Percentiles rank a stretch among this genome's conserved stretches.
Evolutionary conservation across 1,140 invertebrate genomes (phyloP).

Genomic region (Ruditapes philippinarum): DNA sequence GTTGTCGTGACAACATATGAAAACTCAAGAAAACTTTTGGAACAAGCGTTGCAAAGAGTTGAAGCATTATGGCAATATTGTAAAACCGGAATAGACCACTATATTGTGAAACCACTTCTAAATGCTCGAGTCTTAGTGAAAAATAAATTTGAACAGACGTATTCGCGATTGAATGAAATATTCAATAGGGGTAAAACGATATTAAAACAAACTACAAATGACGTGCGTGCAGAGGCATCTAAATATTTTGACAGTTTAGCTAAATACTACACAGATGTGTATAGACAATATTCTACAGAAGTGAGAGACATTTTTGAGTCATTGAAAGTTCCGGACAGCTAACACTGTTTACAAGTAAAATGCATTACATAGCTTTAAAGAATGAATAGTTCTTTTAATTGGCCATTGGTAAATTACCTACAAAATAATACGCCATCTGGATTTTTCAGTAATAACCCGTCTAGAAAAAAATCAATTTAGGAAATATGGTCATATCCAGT

Average conservation of each 20-base stretch:
- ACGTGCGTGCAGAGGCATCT: constrained; percentile 20
- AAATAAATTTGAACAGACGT: constrained; percentile 45
- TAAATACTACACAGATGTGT: constrained; percentile 57
- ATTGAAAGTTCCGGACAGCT: constrained; percentile 51
- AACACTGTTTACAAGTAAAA: background rate
- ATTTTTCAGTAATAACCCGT: no score
- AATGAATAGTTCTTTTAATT: no score
- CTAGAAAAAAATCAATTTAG: no score
- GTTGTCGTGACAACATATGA: constrained; percentile 46
- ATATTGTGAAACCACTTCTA: constrained; percentile 59
- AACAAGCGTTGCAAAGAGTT: constrained; percentile 41
- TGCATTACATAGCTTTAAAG: no score
- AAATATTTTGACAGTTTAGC: constrained; percentile 40
- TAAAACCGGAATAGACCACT: constrained; percentile 56
- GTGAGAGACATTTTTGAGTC: constrained; percentile 60
- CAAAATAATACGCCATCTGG: no score
- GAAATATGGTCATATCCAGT: no score
- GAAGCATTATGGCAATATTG: constrained; percentile 62
- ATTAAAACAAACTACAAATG: constrained; percentile 17
- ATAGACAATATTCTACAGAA: constrained; percentile 57
- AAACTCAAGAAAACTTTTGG: constrained; percentile 7
- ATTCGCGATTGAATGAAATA: constrained; percentile 20
- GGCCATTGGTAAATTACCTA: no score
- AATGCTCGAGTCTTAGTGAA: constrained; percentile 47
- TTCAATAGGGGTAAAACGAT: constrained; percentile 45